Conservation (phyloP, 1,140 invertebrate genomes). For the Drosophila prosaltans region DNA sequence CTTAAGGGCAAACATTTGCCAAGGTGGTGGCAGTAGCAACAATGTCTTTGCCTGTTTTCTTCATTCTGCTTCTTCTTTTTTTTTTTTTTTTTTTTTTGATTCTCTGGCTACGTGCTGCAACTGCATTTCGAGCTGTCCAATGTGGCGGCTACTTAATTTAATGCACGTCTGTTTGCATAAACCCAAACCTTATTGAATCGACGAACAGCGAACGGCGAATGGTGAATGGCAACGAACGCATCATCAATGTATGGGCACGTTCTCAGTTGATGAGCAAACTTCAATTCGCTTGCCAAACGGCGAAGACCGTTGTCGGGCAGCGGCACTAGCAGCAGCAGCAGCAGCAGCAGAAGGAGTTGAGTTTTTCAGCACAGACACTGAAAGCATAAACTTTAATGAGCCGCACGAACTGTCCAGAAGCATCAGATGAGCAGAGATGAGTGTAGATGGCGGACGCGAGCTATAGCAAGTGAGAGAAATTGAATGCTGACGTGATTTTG, state of each 20-base stretch:
- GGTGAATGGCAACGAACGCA: constrained; percentile 34
- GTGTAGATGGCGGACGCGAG: background rate
- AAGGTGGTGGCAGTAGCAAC: constrained; percentile 22
- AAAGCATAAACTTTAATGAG: constrained; percentile 78
- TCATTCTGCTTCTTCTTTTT: constrained; percentile 56
- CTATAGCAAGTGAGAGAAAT: constrained; percentile 43
- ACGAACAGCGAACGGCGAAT: constrained; percentile 34
- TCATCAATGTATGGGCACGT: constrained; percentile 80
- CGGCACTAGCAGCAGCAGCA: background rate
- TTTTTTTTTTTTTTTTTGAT: constrained; percentile 51
- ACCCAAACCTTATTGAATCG: constrained; percentile 79
- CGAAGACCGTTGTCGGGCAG: constrained; percentile 11
- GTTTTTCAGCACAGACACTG: constrained; percentile 19
- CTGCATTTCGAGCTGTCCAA: constrained; percentile 59
- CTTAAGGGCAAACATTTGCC: constrained; percentile 71
- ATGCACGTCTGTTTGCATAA: constrained; percentile 81
- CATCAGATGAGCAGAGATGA: background rate
- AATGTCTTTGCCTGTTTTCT: constrained; percentile 19
- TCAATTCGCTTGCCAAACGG: constrained; percentile 57
- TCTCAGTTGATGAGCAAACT: constrained; percentile 74
- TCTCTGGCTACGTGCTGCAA: constrained; percentile 57
- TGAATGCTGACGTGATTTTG: constrained; percentile 78
- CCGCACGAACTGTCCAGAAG: constrained; percentile 65
- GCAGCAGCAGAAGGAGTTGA: constrained; percentile 14
- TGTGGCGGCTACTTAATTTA: constrained; percentile 76